Evolutionary conservation across 2,888 invertebrate species (phyloP).

Genomic region (Aleiodes testaceus): DNA sequence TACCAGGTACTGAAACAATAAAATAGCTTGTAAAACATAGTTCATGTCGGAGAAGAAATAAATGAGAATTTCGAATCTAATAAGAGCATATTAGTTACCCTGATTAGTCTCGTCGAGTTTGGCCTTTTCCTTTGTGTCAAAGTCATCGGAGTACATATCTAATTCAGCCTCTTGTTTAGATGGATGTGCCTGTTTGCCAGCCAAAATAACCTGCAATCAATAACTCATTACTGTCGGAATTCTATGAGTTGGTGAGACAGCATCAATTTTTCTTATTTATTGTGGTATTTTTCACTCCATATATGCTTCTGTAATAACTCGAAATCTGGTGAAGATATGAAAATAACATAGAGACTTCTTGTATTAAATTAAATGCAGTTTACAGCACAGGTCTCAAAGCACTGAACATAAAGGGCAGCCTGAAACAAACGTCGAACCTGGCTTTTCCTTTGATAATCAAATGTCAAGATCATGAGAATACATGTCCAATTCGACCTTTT

Average conservation of each 20-base stretch:
- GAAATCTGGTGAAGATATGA: too few relatives aligned
- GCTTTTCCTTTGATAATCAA: too few relatives aligned
- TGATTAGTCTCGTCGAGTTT: conserved; percentile 66
- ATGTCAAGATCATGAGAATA: too few relatives aligned
- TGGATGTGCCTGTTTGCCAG: conserved; percentile 62
- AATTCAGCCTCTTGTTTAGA: conserved; percentile 78
- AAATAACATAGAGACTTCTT: too few relatives aligned
- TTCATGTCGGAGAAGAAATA: neutral
- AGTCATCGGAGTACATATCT: conserved; percentile 96
- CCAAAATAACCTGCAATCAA: conserved; percentile 56
- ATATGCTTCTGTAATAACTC: too few relatives aligned
- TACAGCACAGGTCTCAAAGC: too few relatives aligned
- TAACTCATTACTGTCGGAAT: neutral
- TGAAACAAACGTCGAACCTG: too few relatives aligned
- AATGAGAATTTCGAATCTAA: neutral
- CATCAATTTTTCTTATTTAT: too few relatives aligned
- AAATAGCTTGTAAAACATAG: neutral
- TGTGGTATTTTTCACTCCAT: too few relatives aligned
- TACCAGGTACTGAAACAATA: neutral
- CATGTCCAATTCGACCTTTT: too few relatives aligned
- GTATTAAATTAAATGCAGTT: too few relatives aligned
- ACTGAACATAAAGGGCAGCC: too few relatives aligned
- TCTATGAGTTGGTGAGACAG: neutral
- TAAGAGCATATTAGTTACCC: conserved; percentile 43
- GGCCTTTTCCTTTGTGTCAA: conserved; percentile 84